These are phyloP conservation scores for Euphonia xanthogaster DNA, from an alignment of 2,797 vertebrate species.

Conservation along the genomic window DNA sequence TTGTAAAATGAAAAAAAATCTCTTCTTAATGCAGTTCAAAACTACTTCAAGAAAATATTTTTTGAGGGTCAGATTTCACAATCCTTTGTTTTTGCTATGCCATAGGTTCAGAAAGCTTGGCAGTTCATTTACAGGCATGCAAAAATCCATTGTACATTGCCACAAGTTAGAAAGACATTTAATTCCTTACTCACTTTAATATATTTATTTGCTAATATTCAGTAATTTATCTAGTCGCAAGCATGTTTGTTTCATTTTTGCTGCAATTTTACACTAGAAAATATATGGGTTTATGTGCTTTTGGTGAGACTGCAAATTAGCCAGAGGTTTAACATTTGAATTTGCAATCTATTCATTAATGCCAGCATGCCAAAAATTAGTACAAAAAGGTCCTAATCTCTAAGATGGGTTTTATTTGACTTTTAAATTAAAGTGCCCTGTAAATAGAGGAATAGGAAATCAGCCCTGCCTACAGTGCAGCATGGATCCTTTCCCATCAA, in stretches of 20 bases:
- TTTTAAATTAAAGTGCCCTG: neutral
- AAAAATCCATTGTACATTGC: neutral
- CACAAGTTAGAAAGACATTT: neutral
- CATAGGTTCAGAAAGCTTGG: neutral
- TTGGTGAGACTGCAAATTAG: neutral
- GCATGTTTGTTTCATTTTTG: neutral
- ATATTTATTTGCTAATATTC: neutral
- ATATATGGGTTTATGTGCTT: neutral
- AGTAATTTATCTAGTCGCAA: neutral
- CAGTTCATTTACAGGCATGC: neutral
- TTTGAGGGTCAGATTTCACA: neutral
- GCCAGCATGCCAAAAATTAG: neutral
- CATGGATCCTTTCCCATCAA: neutral
- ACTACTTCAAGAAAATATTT: neutral
- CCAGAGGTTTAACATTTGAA: neutral
- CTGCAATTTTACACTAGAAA: neutral
- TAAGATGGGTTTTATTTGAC: neutral
- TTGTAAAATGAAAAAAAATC: neutral
- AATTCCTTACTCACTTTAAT: neutral
- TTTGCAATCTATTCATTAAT: neutral
- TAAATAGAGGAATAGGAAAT: neutral
- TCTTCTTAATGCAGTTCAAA: neutral
- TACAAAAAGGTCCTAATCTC: neutral
- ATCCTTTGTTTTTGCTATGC: neutral
- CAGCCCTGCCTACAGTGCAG: neutral